Conservation (phyloP, 2,797 vertebrate genomes). For the Ctenochaetus hawaiiensis region DNA sequence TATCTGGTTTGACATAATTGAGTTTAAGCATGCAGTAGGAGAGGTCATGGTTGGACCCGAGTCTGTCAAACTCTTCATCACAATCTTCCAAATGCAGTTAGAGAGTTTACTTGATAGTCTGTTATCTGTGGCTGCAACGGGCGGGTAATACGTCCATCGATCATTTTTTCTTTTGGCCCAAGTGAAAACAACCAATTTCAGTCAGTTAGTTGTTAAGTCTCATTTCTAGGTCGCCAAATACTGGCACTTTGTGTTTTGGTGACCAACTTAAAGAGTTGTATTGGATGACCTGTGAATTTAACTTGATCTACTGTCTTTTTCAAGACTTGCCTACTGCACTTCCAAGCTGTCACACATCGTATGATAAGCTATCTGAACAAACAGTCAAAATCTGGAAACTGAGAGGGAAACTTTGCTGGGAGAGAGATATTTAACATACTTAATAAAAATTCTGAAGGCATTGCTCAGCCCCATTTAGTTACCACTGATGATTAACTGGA, state of each 20-base stretch:
- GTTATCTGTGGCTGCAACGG: no score
- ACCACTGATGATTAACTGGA: slow-evolving; percentile 9
- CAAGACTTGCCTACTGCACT: no score
- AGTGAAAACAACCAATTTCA: neutral
- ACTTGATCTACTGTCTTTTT: no score
- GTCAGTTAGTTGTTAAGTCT: no score
- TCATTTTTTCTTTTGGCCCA: neutral
- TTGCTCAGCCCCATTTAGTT: neutral
- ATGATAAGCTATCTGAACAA: neutral
- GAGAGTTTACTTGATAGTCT: slow-evolving; percentile 1
- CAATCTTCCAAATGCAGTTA: slow-evolving; percentile 11
- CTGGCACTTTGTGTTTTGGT: no score
- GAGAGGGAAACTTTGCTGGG: neutral
- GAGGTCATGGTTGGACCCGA: neutral
- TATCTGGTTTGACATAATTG: neutral
- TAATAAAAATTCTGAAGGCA: neutral
- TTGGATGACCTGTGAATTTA: no score
- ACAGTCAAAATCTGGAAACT: neutral
- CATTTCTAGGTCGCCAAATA: no score
- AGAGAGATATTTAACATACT: neutral
- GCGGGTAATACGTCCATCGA: no score
- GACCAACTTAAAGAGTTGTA: no score
- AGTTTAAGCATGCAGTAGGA: neutral
- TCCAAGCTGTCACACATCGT: neutral
- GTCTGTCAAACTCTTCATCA: neutral